These are phyloP conservation scores for Pseudolycoriella hygida DNA, from an alignment of 2,888 invertebrate genomes.

Conservation along the genomic window DNA sequence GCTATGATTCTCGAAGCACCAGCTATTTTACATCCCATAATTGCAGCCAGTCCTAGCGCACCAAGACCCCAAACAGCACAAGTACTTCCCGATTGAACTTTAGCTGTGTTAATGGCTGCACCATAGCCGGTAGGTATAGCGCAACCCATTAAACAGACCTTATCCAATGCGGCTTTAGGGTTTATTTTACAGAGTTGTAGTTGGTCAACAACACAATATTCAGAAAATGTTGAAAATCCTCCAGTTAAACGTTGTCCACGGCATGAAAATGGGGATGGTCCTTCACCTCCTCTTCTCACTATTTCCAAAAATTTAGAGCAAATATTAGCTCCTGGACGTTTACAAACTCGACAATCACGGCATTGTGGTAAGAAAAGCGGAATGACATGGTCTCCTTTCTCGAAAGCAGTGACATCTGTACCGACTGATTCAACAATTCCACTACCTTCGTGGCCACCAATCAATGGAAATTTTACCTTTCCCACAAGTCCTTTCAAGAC, in stretches of 20 bases:
- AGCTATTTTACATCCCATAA: slow-evolving; percentile 68
- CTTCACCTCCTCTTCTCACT: slow-evolving; percentile 78
- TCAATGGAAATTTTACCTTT: slow-evolving; percentile 79
- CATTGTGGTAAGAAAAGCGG: slow-evolving; percentile 96
- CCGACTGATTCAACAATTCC: slow-evolving; percentile 96
- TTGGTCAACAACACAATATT: slow-evolving; percentile 87
- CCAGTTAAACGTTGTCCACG: slow-evolving; percentile 60
- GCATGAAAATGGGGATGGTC: slow-evolving; percentile 68
- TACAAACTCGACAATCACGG: slow-evolving; percentile 88
- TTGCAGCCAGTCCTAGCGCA: slow-evolving; percentile 81
- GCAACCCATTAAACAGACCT: slow-evolving; percentile 83
- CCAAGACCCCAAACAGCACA: slow-evolving; percentile 91
- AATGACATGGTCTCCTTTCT: slow-evolving; percentile 90
- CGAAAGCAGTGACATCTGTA: slow-evolving; percentile 70
- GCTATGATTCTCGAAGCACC: slow-evolving; percentile 79
- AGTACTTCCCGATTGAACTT: slow-evolving; percentile 69
- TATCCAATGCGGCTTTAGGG: slow-evolving; percentile 62
- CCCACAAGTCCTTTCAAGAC: slow-evolving; percentile 76
- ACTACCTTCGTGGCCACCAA: slow-evolving; percentile 78
- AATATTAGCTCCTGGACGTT: slow-evolving; percentile 86
- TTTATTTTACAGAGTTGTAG: slow-evolving; percentile 89
- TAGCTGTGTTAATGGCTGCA: slow-evolving; percentile 83
- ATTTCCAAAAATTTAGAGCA: slow-evolving; percentile 81
- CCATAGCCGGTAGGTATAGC: slow-evolving; percentile 93
- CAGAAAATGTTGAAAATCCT: slow-evolving; percentile 91